These are phyloP conservation scores for Rana temporaria DNA, from an alignment of 2,113 vertebrate genomes.

Conservation along the genomic window DNA sequence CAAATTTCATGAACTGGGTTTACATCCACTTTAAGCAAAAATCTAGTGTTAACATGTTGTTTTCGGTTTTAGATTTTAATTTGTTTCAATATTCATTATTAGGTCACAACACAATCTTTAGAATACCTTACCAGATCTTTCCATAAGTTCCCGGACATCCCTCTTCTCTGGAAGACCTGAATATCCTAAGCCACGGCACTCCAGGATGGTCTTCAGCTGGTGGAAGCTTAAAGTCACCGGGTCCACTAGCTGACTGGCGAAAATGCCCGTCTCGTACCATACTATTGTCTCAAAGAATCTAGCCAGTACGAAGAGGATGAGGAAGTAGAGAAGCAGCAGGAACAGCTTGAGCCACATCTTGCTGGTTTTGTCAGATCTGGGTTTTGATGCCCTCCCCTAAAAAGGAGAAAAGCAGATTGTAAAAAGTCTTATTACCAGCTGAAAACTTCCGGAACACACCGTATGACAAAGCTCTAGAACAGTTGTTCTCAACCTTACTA, in stretches of 20 bases:
- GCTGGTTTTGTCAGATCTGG: slow-evolving; percentile 6
- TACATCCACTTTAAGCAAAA: no score
- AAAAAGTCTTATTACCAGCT: neutral
- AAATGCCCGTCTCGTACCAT: slow-evolving; percentile 94
- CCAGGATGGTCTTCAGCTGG: slow-evolving; percentile 91
- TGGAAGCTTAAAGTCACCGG: slow-evolving; percentile 91
- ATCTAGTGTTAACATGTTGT: no score
- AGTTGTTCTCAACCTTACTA: no score
- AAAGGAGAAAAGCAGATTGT: neutral
- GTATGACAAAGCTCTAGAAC: neutral
- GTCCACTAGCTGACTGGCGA: slow-evolving; percentile 93
- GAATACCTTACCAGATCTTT: slow-evolving; percentile 83
- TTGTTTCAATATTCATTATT: no score
- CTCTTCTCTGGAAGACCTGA: slow-evolving; percentile 90
- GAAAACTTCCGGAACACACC: neutral
- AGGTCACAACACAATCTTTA: no score
- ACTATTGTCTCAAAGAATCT: slow-evolving; percentile 92
- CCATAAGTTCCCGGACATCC: slow-evolving; percentile 90
- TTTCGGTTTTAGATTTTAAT: no score
- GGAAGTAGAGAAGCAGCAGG: slow-evolving; percentile 91
- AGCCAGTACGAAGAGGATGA: slow-evolving; percentile 88
- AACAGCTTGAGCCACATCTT: slow-evolving; percentile 96
- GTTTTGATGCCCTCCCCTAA: neutral
- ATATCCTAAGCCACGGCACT: slow-evolving; percentile 89
- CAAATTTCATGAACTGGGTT: no score